Base-by-base conservation (phyloP, 2,888 invertebrate genomes). In the Drosophila robusta region DNA sequence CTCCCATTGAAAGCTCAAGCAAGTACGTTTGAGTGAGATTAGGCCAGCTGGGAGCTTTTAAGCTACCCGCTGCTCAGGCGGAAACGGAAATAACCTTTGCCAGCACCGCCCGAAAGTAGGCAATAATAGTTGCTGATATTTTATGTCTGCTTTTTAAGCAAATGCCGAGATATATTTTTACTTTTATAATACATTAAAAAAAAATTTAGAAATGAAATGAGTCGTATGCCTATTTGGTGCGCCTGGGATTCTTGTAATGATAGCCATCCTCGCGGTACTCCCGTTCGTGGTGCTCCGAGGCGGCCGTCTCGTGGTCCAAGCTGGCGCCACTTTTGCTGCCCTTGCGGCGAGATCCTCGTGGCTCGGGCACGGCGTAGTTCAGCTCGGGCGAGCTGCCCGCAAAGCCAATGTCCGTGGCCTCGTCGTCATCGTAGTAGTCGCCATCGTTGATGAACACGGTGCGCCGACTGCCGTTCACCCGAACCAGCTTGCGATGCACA, bases 211-310 rank as follows among this genome's bases (percentile, higher is more conserved):
- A 7, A 42, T 22, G 2, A n/a, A 5, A 1, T 14, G 2, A 11
- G 4, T 16, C 16, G 0, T 5, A 1, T 0, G n/a, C 2, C 68
- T 7, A 78, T 22, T 63, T 67, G 7, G 11, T 47, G 4, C 39
- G 75, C n/a, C 72, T 72, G 34, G 87, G 87, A 51, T 74, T 89
- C 51, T 55, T 60, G 65, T 90, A 90, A 52, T 83, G 78, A 49
- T 90, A 89, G 39, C 90, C 89, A 71, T 89, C 83, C 12, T 76
- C 73, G 5, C 69, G 75, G 7, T 70, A 80, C 9, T 80, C 73
- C 8, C 9, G 9, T 29, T 29, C 29, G 7, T 72, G 68, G 18
- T 79, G 67, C 39, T 70, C 63, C 0, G 68, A 76, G 7, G 72
- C 71, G 4, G 72, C 63, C 1, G 69, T 29, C 7, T 66, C 57